Evolutionary conservation across 2,113 vertebrate species (phyloP).

Genomic region (Gobius niger): DNA sequence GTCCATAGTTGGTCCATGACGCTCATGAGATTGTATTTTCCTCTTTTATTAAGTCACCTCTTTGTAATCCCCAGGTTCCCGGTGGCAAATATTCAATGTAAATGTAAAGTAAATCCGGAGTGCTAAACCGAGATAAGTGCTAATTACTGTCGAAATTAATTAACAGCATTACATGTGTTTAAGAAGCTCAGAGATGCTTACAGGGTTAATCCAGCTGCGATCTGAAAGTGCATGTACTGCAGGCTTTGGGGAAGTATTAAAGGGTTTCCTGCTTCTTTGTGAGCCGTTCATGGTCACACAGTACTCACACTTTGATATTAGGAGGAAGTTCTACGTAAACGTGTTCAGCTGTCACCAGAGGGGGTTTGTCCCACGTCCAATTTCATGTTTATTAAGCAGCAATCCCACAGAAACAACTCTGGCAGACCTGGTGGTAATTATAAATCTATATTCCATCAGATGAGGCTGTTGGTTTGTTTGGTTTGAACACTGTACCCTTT

Average conservation of each 20-base stretch:
- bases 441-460: too few relatives aligned
- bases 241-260: slow-evolving; percentile 32
- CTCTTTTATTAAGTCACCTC: too few relatives aligned
- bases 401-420: slow-evolving; percentile 51
- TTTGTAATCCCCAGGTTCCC: slow-evolving; percentile 8
- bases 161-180: slow-evolving; percentile 57
- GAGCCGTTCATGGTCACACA: slow-evolving; percentile 27
- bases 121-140: slow-evolving; percentile 31
- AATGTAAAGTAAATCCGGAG: slow-evolving; percentile 29
- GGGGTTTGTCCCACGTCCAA: slow-evolving; percentile 67
- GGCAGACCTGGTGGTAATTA: slow-evolving; percentile 27
- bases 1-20: not conserved
- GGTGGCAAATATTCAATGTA: slow-evolving; percentile 10
- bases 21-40: not conserved
- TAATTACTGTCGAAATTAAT: slow-evolving; percentile 60
- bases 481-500: too few relatives aligned
- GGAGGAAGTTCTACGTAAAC: slow-evolving; percentile 37
- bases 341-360: slow-evolving; percentile 56
- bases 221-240: slow-evolving; percentile 8
- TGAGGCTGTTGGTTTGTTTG: too few relatives aligned
- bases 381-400: slow-evolving; percentile 74
- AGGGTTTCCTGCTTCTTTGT: slow-evolving; percentile 25
- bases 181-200: slow-evolving; percentile 42
- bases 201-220: slow-evolving; percentile 46
- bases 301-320: slow-evolving; percentile 52